Evolutionary conservation across 2,113 vertebrate genomes (phyloP).

Genomic region (Agapornis roseicollis): DNA sequence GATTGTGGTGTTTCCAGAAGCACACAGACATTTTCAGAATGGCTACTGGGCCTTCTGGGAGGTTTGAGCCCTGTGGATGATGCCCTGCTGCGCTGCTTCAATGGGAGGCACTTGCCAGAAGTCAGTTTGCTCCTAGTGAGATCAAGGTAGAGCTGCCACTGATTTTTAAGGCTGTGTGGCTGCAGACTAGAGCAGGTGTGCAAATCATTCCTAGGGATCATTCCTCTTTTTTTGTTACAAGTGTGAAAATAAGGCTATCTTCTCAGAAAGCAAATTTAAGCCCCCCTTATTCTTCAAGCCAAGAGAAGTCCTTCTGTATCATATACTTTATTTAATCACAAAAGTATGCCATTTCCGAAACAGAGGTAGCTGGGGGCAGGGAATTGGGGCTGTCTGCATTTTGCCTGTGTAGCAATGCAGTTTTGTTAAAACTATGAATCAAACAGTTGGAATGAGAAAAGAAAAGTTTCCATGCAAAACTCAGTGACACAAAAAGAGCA

Average conservation of each 20-base stretch:
- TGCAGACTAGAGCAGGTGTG: neutral
- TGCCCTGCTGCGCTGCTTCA: neutral
- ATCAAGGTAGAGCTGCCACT: neutral
- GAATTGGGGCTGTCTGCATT: neutral
- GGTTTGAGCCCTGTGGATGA: neutral
- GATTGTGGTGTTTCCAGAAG: neutral
- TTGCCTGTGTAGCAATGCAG: neutral
- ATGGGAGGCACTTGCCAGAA: fast-evolving
- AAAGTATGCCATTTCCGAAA: neutral
- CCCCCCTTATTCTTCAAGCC: neutral
- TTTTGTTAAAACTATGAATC: neutral
- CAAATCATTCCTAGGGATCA: neutral
- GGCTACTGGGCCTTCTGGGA: neutral
- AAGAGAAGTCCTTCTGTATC: neutral
- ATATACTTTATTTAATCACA: neutral
- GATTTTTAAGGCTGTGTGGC: neutral
- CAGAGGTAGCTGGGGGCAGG: neutral
- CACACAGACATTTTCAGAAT: fast-evolving
- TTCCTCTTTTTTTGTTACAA: neutral
- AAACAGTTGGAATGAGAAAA: neutral
- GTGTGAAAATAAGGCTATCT: neutral
- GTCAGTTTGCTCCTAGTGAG: neutral
- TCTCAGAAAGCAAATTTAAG: neutral
- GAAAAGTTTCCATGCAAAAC: neutral
- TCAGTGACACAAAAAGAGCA: neutral